Base-by-base conservation (phyloP, 2,113 vertebrate species). In the Rhinoderma darwinii region DNA sequence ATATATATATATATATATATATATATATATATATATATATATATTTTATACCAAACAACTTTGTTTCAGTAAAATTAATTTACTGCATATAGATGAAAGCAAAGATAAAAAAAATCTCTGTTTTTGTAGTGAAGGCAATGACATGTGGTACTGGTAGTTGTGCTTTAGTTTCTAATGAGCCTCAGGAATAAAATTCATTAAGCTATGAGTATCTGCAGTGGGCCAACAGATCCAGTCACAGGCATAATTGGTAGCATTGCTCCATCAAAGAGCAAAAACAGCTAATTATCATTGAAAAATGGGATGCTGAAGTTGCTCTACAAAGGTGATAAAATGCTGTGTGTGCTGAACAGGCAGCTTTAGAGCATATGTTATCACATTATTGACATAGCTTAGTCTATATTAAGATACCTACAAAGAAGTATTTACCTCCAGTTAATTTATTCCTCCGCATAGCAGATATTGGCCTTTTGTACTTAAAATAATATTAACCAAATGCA, bases 261-360 rank as follows among this genome's bases (percentile, higher is more conserved):
- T 51, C 61, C 43, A 86, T 86, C 85, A 86, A 79, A 81, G 47
- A 73, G 76, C 85, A 43, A 39, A 73, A 56, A 27, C 32, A 68
- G 51, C 77, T 82, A 82, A 81, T 81, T 84, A 80, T 72, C 63
- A 80, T 86, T 86, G 78, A 82, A 37, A 82, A 70, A 73, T 80
- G 25, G 59, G 51, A 59, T 80, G 75, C 25, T 86, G 61, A 32
- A 76, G 22, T 51, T 22, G 15, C 35, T 18, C 20, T 68, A 30
- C 61, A 35, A 68, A 50, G 43, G 76, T 54, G 41, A 79, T 70
- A 43, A 70, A 68, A 54, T 41, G 44, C 20, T 35, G 30, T 27
- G 44, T 86, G 66, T 80, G 47, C 76, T 80, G 47, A 80, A 54
- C 8, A 79, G 61, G 61, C 84, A 86, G 50, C 75, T 70, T 72